A percentile compares a stretch with the other conserved stretches of the same genome.
Conservation (phyloP, 35 echinoderm and acorn worm species). For the Ptychodera flava region DNA sequence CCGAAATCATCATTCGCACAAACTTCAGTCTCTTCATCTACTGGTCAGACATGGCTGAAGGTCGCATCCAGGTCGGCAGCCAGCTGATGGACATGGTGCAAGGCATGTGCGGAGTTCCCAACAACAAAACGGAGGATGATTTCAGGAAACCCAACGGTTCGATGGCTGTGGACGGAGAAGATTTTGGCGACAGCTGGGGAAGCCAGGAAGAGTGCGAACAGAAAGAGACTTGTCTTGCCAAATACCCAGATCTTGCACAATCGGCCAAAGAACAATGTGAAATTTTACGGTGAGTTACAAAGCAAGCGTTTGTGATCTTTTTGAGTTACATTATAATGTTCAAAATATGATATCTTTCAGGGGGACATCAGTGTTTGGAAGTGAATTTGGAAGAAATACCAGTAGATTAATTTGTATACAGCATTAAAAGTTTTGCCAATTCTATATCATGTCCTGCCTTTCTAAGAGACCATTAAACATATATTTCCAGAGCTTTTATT, state of each 20-base stretch:
- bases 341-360: too few species aligned
- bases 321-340: too few species aligned
- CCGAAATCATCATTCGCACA: background rate
- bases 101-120: background rate
- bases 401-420: too few species aligned
- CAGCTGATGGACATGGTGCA: background rate
- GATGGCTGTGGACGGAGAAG: background rate
- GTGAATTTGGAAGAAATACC: too few species aligned
- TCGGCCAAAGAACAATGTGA: background rate
- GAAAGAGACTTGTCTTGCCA: background rate
- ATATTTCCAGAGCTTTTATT: too few species aligned
- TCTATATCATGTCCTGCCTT: too few species aligned
- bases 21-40: background rate
- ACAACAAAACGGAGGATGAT: background rate
- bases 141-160: background rate
- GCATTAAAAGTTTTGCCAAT: too few species aligned
- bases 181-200: background rate
- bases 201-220: background rate
- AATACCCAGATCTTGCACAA: background rate
- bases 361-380: too few species aligned
- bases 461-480: too few species aligned
- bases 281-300: background rate
- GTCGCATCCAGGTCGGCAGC: background rate
- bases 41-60: background rate
- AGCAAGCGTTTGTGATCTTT: too few species aligned